Evolutionary conservation across 2,888 invertebrate species (phyloP).

Genomic region (Pseudolycoriella hygida): DNA sequence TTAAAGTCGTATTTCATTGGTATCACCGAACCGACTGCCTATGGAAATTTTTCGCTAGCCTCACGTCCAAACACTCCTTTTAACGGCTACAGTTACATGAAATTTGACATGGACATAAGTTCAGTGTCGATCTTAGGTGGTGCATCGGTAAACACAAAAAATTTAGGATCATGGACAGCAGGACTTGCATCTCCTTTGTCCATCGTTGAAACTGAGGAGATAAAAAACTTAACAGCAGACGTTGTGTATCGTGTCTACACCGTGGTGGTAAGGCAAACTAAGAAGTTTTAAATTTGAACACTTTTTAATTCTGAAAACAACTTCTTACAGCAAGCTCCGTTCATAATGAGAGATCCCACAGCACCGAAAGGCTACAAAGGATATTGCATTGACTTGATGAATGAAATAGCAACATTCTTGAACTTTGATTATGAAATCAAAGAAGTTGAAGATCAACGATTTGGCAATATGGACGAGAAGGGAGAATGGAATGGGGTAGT

Average conservation of each 20-base stretch:
- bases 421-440: constrained; percentile 83
- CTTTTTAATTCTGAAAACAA: constrained; percentile 1
- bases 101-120: constrained; percentile 52
- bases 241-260: constrained; percentile 77
- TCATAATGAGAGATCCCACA: constrained; percentile 51
- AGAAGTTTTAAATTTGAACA: not conserved
- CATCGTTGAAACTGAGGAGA: constrained; percentile 43
- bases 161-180: constrained; percentile 61
- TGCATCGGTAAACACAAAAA: constrained; percentile 49
- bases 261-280: constrained; percentile 47
- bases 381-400: constrained; percentile 87
- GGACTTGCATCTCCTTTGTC: constrained; percentile 49
- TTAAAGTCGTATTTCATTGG: constrained; percentile 45
- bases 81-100: constrained; percentile 58
- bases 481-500: constrained; percentile 77
- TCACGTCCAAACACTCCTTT: constrained; percentile 36
- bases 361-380: constrained; percentile 56
- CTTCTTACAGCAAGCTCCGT: constrained; percentile 56
- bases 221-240: constrained; percentile 60
- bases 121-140: constrained; percentile 55
- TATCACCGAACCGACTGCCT: constrained; percentile 40
- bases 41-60: constrained; percentile 45
- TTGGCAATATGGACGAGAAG: constrained; percentile 73
- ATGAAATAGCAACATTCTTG: constrained; percentile 66
- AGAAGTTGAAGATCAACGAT: constrained; percentile 61